Base-by-base conservation (phyloP, 1,140 invertebrate genomes). In the Capitella teleta region DNA sequence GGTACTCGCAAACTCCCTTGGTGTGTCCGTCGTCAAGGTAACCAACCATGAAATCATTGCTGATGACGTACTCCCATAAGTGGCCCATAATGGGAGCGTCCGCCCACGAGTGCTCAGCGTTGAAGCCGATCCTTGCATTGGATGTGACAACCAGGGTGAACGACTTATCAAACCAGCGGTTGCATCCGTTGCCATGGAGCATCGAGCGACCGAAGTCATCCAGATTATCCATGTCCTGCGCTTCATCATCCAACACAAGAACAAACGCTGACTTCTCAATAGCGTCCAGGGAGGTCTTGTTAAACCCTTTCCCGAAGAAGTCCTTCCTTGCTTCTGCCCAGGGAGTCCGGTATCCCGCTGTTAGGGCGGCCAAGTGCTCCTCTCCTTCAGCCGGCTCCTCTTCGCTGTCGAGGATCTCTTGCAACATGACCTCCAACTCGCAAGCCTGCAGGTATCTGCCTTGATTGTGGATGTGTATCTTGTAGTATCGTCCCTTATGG, bases 81-180 rank as follows among this genome's bases (percentile, higher is more conserved):
- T 68, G 66, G 32, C 56, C 60, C 59, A 62, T 63, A 42, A 70
- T 58, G 30, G 53, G 43, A 19, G 53, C 53, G 42, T 55, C 53
- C 23, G 49, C 53, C 53, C 92, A 96, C 8, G 89, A 91, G 72
- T 97, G 92, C 73, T 97, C 91, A 10, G 87, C 86, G 74, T 95
- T 95, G 67, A 97, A 92, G 38, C 92, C 91, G 67, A 87, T 82
- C 57, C 86, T 80, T 63, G 88, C 94, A 76, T 98, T 98, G 34
- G 74, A 83, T 52, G 82, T 86, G 57, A 98, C 79, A 61, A 95
- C 92, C 1, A 98, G 75, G 41, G 86, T 97, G 73, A 99, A 98
- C n/a, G 92, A 94, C 74, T 99, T 99, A 74, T 99, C 95, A 73
- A 97, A 98, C 94, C 95, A 99, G 47, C 93, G 78, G 66, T 99